Base-by-base conservation (phyloP, 1,140 invertebrate genomes). In the Lordiphosa clarofinis region DNA sequence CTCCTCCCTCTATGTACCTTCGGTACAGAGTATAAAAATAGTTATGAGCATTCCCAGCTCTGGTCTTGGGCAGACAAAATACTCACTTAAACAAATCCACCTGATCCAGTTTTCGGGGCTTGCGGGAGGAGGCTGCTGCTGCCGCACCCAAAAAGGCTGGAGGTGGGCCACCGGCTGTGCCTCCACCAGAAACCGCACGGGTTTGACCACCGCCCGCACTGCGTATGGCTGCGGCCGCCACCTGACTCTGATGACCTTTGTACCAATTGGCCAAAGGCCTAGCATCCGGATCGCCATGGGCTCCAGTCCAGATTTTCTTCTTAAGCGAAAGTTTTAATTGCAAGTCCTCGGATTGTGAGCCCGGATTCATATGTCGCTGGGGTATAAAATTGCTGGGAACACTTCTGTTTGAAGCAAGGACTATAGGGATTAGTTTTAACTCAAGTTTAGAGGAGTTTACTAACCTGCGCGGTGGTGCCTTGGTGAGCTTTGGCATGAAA, bases 261-360 rank as follows among this genome's bases (percentile, higher is more conserved):
- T 55, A 70, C 78, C 78, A 84, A 8, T 31, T 31, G 15, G 66
- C 58, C 52, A 89, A 52, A 0, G 72, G 72, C 5, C 57, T 44
- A 10, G 61, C 64, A 4, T 64, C 58, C 2, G 55, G 39, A 15
- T 71, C 71, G 0, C 61, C 64, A n/a, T 68, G 63, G 0, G 68
- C 69, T 2, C 88, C 88, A 0, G 81, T 74, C 88, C 88, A 89
- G 31, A 89, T 81, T 48, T 89, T 89, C 35, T 89, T 89, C 48
- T 88, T 89, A 1, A 89, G 49, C 4, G 87, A 88, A 0, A 89
- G 56, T 47, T 87, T 89, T 4, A 89, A 55, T 49, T 89, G 71
- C n/a, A 88, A 40, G 5, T 86, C 76, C 6, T 88, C 73, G 4
- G 78, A 54, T 13, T 50, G 58, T 10, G 56, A 67, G 4, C 21